phyloP scores from a whole-genome alignment of 2,888 invertebrate genomes.

The Bruchidius siliquastri region DNA sequence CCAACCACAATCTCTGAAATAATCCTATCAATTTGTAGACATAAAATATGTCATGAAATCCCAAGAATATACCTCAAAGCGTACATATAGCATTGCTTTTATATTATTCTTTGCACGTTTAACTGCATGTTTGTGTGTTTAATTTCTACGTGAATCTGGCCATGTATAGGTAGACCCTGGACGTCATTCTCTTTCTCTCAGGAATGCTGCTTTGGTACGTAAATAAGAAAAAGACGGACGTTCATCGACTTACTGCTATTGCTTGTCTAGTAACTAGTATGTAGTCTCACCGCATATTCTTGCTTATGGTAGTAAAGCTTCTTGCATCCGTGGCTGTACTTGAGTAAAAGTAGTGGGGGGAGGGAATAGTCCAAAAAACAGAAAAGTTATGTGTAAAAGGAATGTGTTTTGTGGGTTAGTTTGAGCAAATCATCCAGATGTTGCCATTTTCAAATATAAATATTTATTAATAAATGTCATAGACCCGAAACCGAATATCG shows the following conservation, averaged over 20 bases:
- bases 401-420: no score
- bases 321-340: background rate
- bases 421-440: no score
- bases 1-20: no score
- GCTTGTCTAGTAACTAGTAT: background rate
- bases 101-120: background rate
- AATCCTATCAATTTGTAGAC: no score
- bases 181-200: background rate
- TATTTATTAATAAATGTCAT: no score
- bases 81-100: background rate
- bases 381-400: no score
- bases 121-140: background rate
- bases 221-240: background rate
- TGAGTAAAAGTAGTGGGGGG: background rate
- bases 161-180: background rate
- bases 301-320: background rate
- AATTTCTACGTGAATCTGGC: background rate
- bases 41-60: background rate
- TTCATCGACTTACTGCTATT: background rate
- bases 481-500: no score
- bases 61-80: background rate
- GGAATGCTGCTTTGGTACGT: background rate
- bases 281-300: background rate
- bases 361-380: no score
- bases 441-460: no score